Evolutionary conservation across 1,140 invertebrate species (phyloP).

Genomic region (Teleopsis dalmanni): DNA sequence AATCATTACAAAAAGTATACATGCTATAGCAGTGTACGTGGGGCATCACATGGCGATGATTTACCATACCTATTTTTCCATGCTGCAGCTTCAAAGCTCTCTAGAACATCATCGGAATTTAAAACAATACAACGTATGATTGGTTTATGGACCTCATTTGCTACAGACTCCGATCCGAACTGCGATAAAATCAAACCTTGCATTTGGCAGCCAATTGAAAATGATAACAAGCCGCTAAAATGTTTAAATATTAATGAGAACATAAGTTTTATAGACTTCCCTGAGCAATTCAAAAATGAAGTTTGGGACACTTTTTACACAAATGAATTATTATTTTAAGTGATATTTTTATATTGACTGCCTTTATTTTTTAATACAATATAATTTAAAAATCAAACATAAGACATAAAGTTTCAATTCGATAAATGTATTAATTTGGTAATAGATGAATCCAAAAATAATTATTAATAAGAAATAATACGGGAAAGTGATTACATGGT

Average conservation of each 20-base stretch:
- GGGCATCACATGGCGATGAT: constrained; percentile 54
- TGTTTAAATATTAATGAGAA: constrained; percentile 37
- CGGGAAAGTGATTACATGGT: no score
- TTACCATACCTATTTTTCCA: constrained; percentile 54
- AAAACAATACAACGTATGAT: constrained; percentile 39
- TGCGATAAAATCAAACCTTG: constrained; percentile 17
- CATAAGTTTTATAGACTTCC: constrained; percentile 24
- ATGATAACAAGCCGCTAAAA: constrained; percentile 14
- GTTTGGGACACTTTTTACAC: constrained; percentile 31
- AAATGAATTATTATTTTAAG: background rate
- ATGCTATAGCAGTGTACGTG: constrained; percentile 24
- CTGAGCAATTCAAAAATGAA: constrained; percentile 28
- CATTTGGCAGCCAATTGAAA: constrained; percentile 20
- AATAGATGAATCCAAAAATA: no score
- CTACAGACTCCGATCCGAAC: constrained; percentile 35
- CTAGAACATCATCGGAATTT: constrained; percentile 23
- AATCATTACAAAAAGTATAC: constrained; percentile 37
- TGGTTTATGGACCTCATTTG: constrained; percentile 45
- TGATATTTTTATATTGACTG: no score
- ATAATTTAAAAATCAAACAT: no score
- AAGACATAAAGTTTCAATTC: no score
- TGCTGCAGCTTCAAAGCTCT: constrained; percentile 16
- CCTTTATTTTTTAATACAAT: no score
- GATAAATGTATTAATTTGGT: no score
- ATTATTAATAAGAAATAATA: no score